These are phyloP conservation scores for Rachycentron canadum DNA, from an alignment of 2,797 vertebrate genomes.

Conservation along the genomic window DNA sequence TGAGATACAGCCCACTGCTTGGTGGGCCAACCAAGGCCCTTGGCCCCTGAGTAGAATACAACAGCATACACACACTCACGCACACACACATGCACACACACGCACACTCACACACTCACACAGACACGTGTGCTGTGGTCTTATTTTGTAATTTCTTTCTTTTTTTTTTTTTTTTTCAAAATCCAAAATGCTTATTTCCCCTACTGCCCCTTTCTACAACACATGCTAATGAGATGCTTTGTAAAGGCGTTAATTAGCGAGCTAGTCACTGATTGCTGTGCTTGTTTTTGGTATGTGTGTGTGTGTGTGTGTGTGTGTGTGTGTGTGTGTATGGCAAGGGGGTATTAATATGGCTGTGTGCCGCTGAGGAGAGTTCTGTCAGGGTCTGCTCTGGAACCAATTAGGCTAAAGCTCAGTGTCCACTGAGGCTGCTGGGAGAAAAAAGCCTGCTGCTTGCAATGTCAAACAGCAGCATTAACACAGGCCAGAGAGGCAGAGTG, in stretches of 20 bases:
- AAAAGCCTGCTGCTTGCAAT: conserved; percentile 91
- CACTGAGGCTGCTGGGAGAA: conserved; percentile 84
- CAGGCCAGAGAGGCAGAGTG: conserved; percentile 64
- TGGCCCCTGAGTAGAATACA: conserved; percentile 89
- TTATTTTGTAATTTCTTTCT: conserved; percentile 80
- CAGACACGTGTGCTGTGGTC: conserved; percentile 30
- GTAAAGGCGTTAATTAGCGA: conserved; percentile 99
- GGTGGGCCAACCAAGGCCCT: conserved; percentile 92
- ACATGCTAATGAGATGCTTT: conserved; percentile 99
- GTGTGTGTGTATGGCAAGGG: conserved; percentile 80
- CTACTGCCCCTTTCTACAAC: conserved; percentile 74
- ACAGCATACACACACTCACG: conserved; percentile 43
- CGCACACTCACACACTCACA: conserved; percentile 27
- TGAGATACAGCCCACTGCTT: conserved; percentile 91
- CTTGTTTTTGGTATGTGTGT: conserved; percentile 86
- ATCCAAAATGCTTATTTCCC: conserved; percentile 80
- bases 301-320: conserved; percentile 36
- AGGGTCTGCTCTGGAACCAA: conserved; percentile 99
- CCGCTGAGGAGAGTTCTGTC: conserved; percentile 90
- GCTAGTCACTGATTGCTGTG: conserved; percentile 96
- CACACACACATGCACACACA: conserved; percentile 23
- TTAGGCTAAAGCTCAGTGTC: conserved; percentile 93
- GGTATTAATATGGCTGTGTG: conserved; percentile 92
- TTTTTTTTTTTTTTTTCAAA: conserved; percentile 62
- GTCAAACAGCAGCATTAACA: conserved; percentile 87